A percentile compares a stretch with the other conserved stretches of the same genome.
These are phyloP conservation scores for Pseudobourletiella spinata DNA, from an alignment of 1,140 invertebrate species.

Conservation along the genomic window DNA sequence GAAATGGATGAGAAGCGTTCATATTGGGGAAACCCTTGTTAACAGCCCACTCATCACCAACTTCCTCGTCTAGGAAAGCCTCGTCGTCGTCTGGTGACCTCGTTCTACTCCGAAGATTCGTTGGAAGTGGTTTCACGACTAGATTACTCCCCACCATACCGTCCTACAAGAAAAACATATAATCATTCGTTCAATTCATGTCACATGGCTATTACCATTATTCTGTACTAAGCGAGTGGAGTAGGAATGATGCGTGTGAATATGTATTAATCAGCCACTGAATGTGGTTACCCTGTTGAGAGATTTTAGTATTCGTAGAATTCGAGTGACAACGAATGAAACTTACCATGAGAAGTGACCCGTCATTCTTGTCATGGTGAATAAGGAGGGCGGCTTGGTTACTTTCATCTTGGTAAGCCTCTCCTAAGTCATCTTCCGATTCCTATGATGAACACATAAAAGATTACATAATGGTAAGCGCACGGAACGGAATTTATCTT, in stretches of 20 bases:
- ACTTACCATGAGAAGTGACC: conserved; percentile 73
- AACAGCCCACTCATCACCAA: conserved; percentile 39
- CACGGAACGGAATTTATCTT: too few species aligned
- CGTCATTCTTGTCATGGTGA: conserved; percentile 61
- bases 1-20: conserved; percentile 30
- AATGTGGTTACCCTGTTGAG: too few species aligned
- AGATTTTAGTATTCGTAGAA: too few species aligned
- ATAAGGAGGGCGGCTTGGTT: conserved; percentile 76
- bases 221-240: too few species aligned
- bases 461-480: too few species aligned
- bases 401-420: conserved; percentile 72
- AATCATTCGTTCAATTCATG: too few species aligned
- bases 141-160: conserved; percentile 80
- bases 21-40: conserved; percentile 32
- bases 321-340: too few species aligned
- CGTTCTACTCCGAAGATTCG: conserved; percentile 44
- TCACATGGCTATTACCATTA: too few species aligned
- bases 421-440: conserved; percentile 59
- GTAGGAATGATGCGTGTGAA: too few species aligned
- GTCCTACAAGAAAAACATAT: conserved; percentile 52
- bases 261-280: too few species aligned
- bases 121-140: conserved; percentile 73
- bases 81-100: conserved; percentile 53
- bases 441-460: conserved; percentile 41
- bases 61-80: conserved; percentile 56